Conservation (phyloP, 2,113 vertebrate species). For the Neogale vison region DNA sequence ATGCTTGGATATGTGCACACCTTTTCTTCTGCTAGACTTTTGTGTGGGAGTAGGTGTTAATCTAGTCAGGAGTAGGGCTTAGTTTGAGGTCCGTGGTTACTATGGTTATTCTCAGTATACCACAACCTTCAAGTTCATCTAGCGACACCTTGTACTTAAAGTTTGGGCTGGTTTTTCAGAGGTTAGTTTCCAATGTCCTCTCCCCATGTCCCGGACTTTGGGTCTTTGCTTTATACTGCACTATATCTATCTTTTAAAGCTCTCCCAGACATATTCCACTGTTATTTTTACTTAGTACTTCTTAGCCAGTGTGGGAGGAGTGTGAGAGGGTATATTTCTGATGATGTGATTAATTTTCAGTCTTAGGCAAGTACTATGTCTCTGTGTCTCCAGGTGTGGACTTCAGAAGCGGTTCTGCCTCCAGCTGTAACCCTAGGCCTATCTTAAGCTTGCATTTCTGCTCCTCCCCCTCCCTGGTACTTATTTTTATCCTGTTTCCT, state of each 20-base stretch:
- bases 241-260: neutral
- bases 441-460: too few relatives aligned
- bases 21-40: neutral
- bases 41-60: neutral
- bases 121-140: neutral
- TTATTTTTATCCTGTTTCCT: neutral
- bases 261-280: neutral
- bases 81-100: neutral
- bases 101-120: neutral
- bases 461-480: neutral
- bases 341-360: neutral
- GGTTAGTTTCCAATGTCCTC: neutral
- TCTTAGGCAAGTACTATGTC: neutral
- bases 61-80: neutral
- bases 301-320: neutral
- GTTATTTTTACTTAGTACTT: neutral
- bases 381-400: neutral
- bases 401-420: neutral
- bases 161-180: neutral
- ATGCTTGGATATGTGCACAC: neutral
- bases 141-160: neutral
- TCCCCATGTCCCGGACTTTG: neutral
- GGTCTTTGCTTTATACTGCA: neutral
- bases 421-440: neutral
- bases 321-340: neutral